Base-by-base conservation (phyloP, 2,888 invertebrate species). In the Operophtera brumata region DNA sequence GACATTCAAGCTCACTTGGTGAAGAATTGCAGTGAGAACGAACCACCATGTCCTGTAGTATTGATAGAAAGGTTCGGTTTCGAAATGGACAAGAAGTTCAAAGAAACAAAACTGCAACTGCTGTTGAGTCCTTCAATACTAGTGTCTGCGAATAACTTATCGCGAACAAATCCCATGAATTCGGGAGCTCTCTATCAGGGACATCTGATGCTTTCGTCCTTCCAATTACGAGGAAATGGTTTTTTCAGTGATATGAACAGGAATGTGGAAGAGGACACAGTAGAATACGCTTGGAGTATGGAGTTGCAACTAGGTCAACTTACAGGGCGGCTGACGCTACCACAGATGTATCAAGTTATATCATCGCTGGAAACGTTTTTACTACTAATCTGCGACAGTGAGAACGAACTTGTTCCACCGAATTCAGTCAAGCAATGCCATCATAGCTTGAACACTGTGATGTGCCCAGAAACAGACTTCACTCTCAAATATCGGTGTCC, bases 201-300 rank as follows among this genome's bases (percentile, higher is more conserved):
- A 0, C 96, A 96, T 77, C 81, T 97, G 53, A 93, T 96, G 91
- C 86, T 97, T 4, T 96, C 96, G 1, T 96, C 96, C 0, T 91
- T 96, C 42, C 96, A 97, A 81, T 92, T 97, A 70, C 93, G 99
- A 66, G 99, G 99, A 0, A 97, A 98, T 79, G 98, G 97, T 0
- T 96, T 98, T 94, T 99, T 99, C 77, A 99, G 99, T 66, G 96
- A 96, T 73, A 94, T 96, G 51, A 97, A 97, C 49, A 92, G 97
- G 59, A 93, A 94, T 7, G 91, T 98, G 13, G 97, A 98, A 71
- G 95, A 97, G 80, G 99, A 99, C 70, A 98, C 99, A 0, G 85
- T 99, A 12, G 99, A 99, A 79, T 99, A 99, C 79, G 97, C 96
- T 0, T 99, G 99, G 99, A 91, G 99, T 69, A 93, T 99, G 69